Evolutionary conservation across 1,140 invertebrate species (phyloP), one percentile per base, ranked within the genome.

Genomic region (Halictus rubicundus): DNA sequence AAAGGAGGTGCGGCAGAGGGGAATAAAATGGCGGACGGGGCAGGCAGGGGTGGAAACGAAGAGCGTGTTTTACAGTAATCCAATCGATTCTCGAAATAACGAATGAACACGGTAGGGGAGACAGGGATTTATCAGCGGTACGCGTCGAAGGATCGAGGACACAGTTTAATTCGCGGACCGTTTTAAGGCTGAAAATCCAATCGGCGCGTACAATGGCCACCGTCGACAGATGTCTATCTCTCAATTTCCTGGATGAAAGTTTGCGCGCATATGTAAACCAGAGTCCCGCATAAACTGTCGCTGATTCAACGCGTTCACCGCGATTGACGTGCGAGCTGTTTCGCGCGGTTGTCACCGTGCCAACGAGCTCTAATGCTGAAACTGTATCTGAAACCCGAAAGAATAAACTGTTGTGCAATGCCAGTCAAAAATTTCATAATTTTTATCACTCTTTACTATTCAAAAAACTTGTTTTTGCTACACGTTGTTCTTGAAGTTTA

Each of bases 201-300:
- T 86, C 81, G 84, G 39, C 52, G 52, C 37, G 14, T 37, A 86
- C 84, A 86, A 86, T 86, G 77, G 85, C 61, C 89, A 84, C 88
- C 82, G 88, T 87, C 88, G 89, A 91, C 89, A 91, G 90, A 91
- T 92, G 90, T 90, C 89, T 89, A 89, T 89, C 90, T 92, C 90
- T 88, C 88, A 88, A 89, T 92, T 90, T 91, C 86, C 86, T 88
- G 88, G 85, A 85, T 75, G 84, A 87, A 90, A 90, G 86, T 90
- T 89, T 85, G 78, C 85, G 68, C 80, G 80, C 80, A 86, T 86
- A 87, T 68, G 83, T 79, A 85, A 82, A 87, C 88, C 84, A 82
- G 27, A 49, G 21, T 46, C 42, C 23, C 21, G 71, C 63, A 77
- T 68, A 69, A 76, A 69, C 78, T 76, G 65, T 69, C 64, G 61